A percentile compares a stretch with the other conserved stretches of the same genome.
Conservation (phyloP, 1,140 invertebrate species). For the Bombus consobrinus region DNA sequence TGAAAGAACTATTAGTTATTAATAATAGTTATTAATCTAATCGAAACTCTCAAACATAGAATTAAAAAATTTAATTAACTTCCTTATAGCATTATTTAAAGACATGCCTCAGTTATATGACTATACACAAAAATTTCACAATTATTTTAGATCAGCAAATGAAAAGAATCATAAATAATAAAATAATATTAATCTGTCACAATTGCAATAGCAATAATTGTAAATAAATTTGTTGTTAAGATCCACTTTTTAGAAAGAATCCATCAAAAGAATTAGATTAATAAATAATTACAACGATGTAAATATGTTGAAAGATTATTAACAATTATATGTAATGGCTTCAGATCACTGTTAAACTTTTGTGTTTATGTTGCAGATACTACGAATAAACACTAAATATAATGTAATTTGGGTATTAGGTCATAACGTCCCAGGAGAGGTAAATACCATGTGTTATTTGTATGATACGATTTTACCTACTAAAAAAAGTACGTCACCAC, state of each 20-base stretch:
- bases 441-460: constrained; percentile 91
- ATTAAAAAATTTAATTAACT: neutral
- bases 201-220: neutral
- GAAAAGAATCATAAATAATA: neutral
- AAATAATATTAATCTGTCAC: neutral
- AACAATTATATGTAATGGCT: neutral
- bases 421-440: constrained; percentile 90
- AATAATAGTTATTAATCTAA: neutral
- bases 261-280: neutral
- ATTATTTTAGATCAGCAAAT: neutral
- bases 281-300: constrained; percentile 17
- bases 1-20: neutral
- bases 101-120: neutral
- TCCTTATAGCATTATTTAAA: neutral
- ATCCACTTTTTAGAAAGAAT: neutral
- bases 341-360: constrained; percentile 34
- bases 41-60: neutral
- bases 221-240: neutral
- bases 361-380: constrained; percentile 84
- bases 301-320: constrained; percentile 1
- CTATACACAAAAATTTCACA: neutral
- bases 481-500: constrained; percentile 85
- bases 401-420: constrained; percentile 96
- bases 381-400: constrained; percentile 96
- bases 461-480: constrained; percentile 90